Percentiles rank a stretch among this genome's conserved stretches.
Evolutionary conservation across 2,888 invertebrate genomes (phyloP).

Genomic region (Altica lythri): DNA sequence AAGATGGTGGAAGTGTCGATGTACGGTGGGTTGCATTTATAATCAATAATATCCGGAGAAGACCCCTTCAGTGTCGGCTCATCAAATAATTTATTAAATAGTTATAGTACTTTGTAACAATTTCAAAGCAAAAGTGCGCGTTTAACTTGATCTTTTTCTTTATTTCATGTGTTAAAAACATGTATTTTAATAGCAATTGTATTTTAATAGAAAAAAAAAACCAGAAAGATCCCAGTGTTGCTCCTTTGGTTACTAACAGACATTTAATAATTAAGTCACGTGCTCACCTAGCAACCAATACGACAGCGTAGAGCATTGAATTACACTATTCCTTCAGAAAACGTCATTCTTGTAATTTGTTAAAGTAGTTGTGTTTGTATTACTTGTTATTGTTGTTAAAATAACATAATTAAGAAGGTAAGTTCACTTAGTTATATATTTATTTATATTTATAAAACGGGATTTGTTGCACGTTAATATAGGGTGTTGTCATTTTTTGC

Average conservation of each 20-base stretch:
- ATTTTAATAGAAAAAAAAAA: no score
- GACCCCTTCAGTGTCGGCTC: no score
- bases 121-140: no score
- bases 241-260: not conserved
- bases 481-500: conserved; percentile 39
- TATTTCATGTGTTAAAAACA: no score
- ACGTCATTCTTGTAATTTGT: conserved; percentile 38
- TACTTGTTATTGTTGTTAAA: conserved; percentile 32
- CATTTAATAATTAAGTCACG: conserved; percentile 37
- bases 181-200: no score
- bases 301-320: conserved; percentile 34
- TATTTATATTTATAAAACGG: not conserved
- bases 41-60: no score
- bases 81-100: no score
- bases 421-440: conserved; percentile 17
- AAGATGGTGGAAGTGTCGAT: no score
- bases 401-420: conserved; percentile 36
- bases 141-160: no score
- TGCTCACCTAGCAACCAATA: conserved; percentile 48
- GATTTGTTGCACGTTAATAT: conserved; percentile 14
- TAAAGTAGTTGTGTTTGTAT: conserved; percentile 32
- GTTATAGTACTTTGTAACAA: no score
- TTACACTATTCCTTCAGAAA: conserved; percentile 45
- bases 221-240: no score
- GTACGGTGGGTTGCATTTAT: no score